Base-by-base conservation (phyloP, 2,888 invertebrate genomes). In the Lithosia quadra region DNA sequence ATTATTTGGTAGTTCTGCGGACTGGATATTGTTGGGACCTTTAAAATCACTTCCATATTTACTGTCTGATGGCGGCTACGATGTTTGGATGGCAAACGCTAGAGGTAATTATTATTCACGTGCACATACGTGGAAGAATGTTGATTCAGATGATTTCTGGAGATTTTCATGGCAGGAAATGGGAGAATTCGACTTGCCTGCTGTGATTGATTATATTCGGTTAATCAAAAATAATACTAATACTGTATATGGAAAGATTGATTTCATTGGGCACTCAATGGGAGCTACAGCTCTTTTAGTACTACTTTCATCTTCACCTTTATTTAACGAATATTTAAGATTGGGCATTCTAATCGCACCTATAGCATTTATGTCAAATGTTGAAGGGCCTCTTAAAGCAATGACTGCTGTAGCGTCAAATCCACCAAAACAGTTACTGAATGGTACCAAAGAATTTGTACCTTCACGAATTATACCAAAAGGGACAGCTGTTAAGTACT, bases 31-130 rank as follows among this genome's bases (percentile, higher is more conserved):
- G 67, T 80, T 90, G n/a, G 93, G 92, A 49, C 79, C 90, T 1
- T 75, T 81, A 61, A 87, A 90, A 68, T 90, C 92, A 8, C 83
- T 93, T n/a, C 90, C 92, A 0, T 93, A 92, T 66, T 75, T 91
- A 2, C 72, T 97, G 90, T 92, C 95, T 89, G 91, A 97, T 72
- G 88, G 88, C 2, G 95, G 96, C 0, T 95, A 95, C 72, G 96
- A 96, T 68, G 95, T 96, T 2, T 97, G 93, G 97, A 95, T 91
- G 95, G 89, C 91, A 13, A 96, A 96, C 61, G 89, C 91, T 0
- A 87, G 92, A 84, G 93, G 93, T 0, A 93, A 91, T 71, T 86
- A 86, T 71, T 93, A 92, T 73, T 93, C 92, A 0, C 86, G 89
- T 56, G 88, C 86, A 8, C 92, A 92, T 73, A 66, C 79, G 3